These are phyloP conservation scores for Harpagus bidentatus DNA, from an alignment of 2,113 vertebrate species.

Conservation along the genomic window DNA sequence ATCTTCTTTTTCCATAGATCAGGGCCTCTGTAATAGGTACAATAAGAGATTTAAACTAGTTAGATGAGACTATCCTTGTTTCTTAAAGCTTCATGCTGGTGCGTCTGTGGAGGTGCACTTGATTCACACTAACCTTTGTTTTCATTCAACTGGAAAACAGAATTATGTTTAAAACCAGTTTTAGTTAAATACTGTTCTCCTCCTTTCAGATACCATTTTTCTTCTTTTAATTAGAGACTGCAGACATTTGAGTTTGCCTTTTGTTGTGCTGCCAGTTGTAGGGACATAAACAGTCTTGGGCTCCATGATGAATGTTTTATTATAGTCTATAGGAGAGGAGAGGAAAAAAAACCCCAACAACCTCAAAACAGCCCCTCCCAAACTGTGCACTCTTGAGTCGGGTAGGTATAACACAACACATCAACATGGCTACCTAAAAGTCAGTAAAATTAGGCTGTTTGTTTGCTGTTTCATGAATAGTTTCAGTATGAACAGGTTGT, in stretches of 20 bases:
- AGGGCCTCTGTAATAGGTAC: background rate
- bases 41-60: background rate
- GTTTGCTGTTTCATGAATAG: background rate
- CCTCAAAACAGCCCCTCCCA: background rate
- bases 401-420: background rate
- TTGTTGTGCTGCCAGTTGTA: background rate
- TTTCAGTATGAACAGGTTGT: background rate
- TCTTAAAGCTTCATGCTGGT: background rate
- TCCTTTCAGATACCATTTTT: background rate
- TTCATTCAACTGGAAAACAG: background rate
- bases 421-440: background rate
- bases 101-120: background rate
- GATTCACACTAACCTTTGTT: background rate
- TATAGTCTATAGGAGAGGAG: background rate
- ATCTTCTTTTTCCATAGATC: background rate
- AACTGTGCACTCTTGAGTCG: background rate
- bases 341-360: background rate
- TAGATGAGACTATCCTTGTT: background rate
- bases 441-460: background rate
- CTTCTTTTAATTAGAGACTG: background rate
- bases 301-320: background rate
- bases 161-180: background rate
- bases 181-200: background rate
- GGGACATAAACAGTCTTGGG: background rate
- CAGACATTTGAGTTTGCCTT: background rate